Conservation (phyloP, 2,113 vertebrate genomes). For the Crocuta crocuta region DNA sequence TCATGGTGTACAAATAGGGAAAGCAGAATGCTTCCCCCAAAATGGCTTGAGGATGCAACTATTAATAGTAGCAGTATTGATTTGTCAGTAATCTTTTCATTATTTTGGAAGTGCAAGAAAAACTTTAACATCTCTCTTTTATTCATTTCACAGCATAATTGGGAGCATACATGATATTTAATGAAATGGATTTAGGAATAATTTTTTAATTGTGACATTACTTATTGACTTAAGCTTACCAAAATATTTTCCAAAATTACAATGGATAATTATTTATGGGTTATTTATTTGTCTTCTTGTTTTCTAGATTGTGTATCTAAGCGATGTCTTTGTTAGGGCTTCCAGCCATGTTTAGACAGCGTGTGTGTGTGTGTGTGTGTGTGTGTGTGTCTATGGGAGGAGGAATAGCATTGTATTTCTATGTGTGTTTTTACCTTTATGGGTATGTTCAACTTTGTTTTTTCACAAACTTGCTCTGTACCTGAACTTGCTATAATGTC, state of each 20-base stretch:
- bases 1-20: slow-evolving; percentile 86
- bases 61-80: slow-evolving; percentile 85
- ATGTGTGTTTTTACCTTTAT: not conserved
- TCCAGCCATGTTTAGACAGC: not conserved
- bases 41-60: slow-evolving; percentile 84
- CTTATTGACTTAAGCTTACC: slow-evolving; percentile 26
- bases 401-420: not conserved
- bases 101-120: slow-evolving; percentile 74
- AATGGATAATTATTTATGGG: slow-evolving; percentile 13
- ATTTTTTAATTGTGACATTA: slow-evolving; percentile 17
- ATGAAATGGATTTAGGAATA: slow-evolving; percentile 58
- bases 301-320: not conserved
- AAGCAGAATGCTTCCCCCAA: slow-evolving; percentile 79
- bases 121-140: slow-evolving; percentile 68
- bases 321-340: slow-evolving; percentile 57
- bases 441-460: not conserved
- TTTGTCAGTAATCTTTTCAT: slow-evolving; percentile 84
- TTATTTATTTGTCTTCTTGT: not conserved
- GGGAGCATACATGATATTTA: slow-evolving; percentile 59
- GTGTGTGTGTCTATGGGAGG: not conserved
- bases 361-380: not conserved
- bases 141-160: slow-evolving; percentile 61
- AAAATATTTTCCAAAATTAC: slow-evolving; percentile 70
- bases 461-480: not conserved
- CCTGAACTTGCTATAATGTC: slow-evolving; percentile 6